Base-by-base conservation (phyloP, 2,797 vertebrate species). In the Anniella stebbinsi region DNA sequence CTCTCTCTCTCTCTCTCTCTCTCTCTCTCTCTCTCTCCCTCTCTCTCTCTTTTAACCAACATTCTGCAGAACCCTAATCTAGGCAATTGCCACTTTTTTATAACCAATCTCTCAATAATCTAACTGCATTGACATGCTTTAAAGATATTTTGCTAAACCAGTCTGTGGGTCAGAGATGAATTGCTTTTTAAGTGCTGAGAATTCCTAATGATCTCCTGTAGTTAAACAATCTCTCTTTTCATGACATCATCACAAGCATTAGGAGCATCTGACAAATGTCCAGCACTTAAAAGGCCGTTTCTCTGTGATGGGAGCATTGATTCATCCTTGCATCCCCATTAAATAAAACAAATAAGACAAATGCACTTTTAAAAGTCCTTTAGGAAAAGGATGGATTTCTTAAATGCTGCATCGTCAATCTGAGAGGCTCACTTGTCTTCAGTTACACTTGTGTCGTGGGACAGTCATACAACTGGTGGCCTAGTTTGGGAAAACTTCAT, bases 241-340 rank as follows among this genome's bases (percentile, higher is more conserved):
- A 4, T 95, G 88, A 91, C 77, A 48, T 90, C 90, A 90, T 94
- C 57, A 45, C 45, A 3, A 87, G 25, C 80, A 30, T 90, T 92
- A 93, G 23, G 66, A 90, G 57, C 70, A 92, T 93, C 80, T 95
- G 90, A 95, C 96, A 96, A 95, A 95, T 85, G 33, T 3, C 80
- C 60, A 92, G 25, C 67, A 90, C 88, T 95, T 95, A 88, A 94
- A 94, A 95, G 95, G 1, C 69, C 89, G 2, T 96, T 95, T 95
- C 66, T 95, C 63, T 92, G 38, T 94, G 51, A 88, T 90, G 72
- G 78, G 77, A 93, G 89, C 41, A 90, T 93, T 12, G 21, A 94
- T 95, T 94, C 89, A 88, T 89, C 73, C 76, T 45, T 28, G 41
- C 83, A 67, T 82, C 89, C 38, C 38, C 54, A 69, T 93, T 95